Evolutionary conservation across 1,140 invertebrate species (phyloP).

Genomic region (Vanessa tameamea): DNA sequence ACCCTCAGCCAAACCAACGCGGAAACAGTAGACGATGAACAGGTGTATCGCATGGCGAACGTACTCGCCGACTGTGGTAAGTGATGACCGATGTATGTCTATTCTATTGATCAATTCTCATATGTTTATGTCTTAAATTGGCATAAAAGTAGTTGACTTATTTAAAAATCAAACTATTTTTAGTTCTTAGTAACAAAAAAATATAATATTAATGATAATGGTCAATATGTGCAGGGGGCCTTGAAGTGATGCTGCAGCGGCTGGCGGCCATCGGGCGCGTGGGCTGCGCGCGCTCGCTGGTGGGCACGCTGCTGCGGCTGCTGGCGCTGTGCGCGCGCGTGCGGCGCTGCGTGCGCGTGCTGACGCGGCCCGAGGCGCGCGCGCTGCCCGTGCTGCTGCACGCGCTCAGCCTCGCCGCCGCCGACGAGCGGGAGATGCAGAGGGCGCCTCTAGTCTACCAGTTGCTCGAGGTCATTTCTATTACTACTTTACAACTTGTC

Average conservation of each 20-base stretch:
- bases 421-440: conserved; percentile 69
- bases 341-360: conserved; percentile 75
- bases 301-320: conserved; percentile 70
- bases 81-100: background rate
- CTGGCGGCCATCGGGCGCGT: conserved; percentile 82
- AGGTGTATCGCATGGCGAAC: conserved; percentile 88
- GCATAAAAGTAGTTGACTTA: background rate
- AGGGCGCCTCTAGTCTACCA: conserved; percentile 71
- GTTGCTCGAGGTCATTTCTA: conserved; percentile 63
- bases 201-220: no score
- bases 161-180: no score
- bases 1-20: conserved; percentile 93
- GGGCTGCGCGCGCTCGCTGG: conserved; percentile 72
- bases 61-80: conserved; percentile 82
- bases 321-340: conserved; percentile 75
- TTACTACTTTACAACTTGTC: background rate
- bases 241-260: conserved; percentile 89
- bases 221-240: conserved; percentile 84
- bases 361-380: conserved; percentile 69
- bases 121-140: background rate
- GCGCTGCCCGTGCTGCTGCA: conserved; percentile 76
- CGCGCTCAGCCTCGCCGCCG: conserved; percentile 74
- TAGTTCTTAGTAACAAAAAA: no score
- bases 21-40: conserved; percentile 95
- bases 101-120: background rate